Evolutionary conservation across 2,888 invertebrate species (phyloP).

Genomic region (Dasypolia templi): DNA sequence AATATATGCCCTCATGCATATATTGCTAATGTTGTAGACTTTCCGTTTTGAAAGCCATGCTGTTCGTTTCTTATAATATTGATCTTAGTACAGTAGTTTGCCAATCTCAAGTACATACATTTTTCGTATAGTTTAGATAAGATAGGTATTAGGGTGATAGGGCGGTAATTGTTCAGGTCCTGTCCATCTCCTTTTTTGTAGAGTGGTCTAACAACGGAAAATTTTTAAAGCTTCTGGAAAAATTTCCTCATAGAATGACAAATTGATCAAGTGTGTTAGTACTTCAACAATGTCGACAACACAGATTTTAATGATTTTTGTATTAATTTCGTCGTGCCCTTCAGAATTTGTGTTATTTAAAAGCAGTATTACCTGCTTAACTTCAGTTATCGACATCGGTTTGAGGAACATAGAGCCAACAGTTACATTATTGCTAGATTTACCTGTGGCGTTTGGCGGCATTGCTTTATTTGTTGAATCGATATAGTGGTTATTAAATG

Average conservation of each 20-base stretch:
- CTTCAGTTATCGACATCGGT: no score
- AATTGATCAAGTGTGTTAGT: no score
- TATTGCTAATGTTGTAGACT: not conserved
- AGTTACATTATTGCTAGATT: no score
- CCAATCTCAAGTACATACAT: not conserved
- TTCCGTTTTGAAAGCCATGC: not conserved
- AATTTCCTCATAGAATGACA: no score
- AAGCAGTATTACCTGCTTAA: not conserved
- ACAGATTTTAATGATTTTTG: not conserved
- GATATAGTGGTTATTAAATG: no score
- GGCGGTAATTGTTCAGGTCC: not conserved
- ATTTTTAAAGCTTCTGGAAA: no score
- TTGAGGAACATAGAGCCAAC: no score
- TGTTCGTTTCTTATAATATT: not conserved
- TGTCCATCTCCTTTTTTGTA: not conserved
- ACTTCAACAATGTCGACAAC: not conserved
- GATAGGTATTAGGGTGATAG: not conserved
- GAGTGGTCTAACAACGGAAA: no score
- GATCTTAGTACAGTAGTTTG: not conserved
- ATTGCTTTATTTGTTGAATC: no score
- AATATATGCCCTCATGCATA: no score
- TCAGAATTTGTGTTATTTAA: constrained; percentile 6
- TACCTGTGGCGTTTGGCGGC: no score
- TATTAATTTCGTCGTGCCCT: constrained; percentile 4
- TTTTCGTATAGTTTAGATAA: not conserved